Percentiles rank a stretch among this genome's conserved stretches.
phyloP scores from a whole-genome alignment of 2,113 vertebrate genomes.

The Calonectris borealis region DNA sequence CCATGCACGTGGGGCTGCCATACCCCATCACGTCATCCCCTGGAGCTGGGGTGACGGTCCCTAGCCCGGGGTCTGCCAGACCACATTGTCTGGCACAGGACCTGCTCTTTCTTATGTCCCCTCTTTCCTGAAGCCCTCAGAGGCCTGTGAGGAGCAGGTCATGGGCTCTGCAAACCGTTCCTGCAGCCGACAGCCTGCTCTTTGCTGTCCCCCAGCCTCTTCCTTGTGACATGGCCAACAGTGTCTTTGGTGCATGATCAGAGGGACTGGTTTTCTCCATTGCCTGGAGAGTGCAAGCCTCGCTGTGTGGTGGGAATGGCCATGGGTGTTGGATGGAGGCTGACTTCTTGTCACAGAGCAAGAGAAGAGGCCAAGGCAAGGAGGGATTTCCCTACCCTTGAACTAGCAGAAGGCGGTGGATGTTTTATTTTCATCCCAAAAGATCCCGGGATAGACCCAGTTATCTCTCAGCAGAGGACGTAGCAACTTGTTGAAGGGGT shows the following conservation, averaged over 20 bases:
- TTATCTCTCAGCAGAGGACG: background rate
- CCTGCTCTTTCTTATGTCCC: background rate
- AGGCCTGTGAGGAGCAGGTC: background rate
- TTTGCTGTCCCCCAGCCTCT: background rate
- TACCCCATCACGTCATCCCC: rapidly evolving
- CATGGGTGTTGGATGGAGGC: background rate
- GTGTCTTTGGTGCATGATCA: background rate
- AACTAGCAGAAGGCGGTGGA: background rate
- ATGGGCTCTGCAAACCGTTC: background rate
- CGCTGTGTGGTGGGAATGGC: background rate
- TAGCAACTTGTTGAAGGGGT: background rate
- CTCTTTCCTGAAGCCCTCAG: background rate
- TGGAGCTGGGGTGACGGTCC: background rate
- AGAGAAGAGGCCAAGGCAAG: background rate
- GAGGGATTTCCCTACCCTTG: background rate
- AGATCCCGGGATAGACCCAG: background rate
- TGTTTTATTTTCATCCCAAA: background rate
- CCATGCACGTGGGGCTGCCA: rapidly evolving
- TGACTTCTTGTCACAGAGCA: background rate
- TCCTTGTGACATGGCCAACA: background rate
- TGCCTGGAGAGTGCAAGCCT: background rate
- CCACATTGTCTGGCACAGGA: background rate
- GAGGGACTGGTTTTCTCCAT: background rate
- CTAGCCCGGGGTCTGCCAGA: background rate
- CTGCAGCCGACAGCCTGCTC: background rate